phyloP scores from a whole-genome alignment of 1,140 invertebrate genomes.

The Apis florea region DNA sequence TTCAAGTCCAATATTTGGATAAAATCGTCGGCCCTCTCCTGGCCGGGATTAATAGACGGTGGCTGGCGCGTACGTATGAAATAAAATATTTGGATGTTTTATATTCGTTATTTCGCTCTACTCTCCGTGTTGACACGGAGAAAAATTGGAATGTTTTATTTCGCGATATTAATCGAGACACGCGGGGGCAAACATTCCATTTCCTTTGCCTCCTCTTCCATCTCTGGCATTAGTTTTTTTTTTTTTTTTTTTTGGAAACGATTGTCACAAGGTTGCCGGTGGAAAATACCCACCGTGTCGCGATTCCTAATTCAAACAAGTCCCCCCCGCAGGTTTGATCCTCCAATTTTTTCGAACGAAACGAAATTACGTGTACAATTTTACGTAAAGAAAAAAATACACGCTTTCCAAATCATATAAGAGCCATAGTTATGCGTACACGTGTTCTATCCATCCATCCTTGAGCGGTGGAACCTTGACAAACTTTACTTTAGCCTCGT shows the following conservation, averaged over 20 bases:
- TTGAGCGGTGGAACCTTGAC: no score
- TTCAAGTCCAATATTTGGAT: slow-evolving; percentile 59
- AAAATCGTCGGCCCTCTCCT: slow-evolving; percentile 37
- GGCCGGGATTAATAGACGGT: slow-evolving; percentile 40
- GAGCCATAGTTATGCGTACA: no score
- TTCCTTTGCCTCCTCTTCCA: background rate
- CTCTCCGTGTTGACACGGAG: background rate
- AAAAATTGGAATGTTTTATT: background rate
- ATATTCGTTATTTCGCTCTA: slow-evolving; percentile 12
- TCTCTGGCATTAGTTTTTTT: no score
- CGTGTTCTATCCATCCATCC: no score
- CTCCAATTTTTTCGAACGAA: no score
- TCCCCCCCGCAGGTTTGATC: no score
- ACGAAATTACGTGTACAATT: no score
- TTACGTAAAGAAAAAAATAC: no score
- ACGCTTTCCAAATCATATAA: no score
- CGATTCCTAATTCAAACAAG: no score
- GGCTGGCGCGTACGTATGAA: slow-evolving; percentile 7
- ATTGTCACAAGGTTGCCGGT: no score
- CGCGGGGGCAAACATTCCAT: background rate
- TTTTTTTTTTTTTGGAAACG: background rate
- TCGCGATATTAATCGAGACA: slow-evolving; percentile 26
- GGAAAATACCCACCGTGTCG: background rate
- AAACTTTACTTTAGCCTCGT: no score
- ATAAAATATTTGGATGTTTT: slow-evolving; percentile 45